Evolutionary conservation across 2,888 invertebrate species (phyloP), one percentile per base, ranked within the genome.

Genomic region (Agriopis marginaria): DNA sequence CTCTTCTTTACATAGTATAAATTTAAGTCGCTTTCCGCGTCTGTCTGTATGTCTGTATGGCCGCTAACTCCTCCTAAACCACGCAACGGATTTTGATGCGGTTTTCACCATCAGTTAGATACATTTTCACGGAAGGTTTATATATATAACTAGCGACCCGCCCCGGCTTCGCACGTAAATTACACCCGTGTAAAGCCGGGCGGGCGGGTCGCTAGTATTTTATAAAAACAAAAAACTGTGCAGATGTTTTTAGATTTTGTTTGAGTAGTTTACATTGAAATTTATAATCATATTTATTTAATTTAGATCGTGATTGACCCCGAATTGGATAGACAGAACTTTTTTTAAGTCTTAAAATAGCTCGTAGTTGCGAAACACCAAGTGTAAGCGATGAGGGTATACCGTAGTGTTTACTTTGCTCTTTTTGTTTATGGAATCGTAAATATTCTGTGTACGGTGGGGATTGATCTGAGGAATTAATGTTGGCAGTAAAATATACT

Each of bases 361-460:
- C 77, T 72, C 75, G 74, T 66, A 69, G 70, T 82, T 82, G 81
- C 78, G 77, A 80, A 82, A 84, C 73, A 62, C 66, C 68, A 77
- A 74, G 77, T 79, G 82, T 83, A 84, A 83, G 84, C 78, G 75
- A 79, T 78, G 63, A 53, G 62, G 51, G 45, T 66, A 72, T 74
- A 75, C 66, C n/a, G 54, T 56, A 6, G 56, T 81, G 82, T 85
- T 83, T 78, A 79, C 79, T 81, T 82, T 80, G 77, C 79, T 77
- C 71, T 77, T 74, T 80, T 76, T 85, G 83, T 86, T 86, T 84
- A 83, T 77, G 73, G 65, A 75, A 78, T 75, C 73, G 78, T 73
- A 72, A 75, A 76, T 66, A 65, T 63, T 56, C 45, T 58, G 65
- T 63, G 61, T 72, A 66, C 53, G 10, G 49, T 61, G 55, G 50